These are phyloP conservation scores for Adineta ricciae DNA, from an alignment of 2,888 invertebrate genomes.

Conservation along the genomic window DNA sequence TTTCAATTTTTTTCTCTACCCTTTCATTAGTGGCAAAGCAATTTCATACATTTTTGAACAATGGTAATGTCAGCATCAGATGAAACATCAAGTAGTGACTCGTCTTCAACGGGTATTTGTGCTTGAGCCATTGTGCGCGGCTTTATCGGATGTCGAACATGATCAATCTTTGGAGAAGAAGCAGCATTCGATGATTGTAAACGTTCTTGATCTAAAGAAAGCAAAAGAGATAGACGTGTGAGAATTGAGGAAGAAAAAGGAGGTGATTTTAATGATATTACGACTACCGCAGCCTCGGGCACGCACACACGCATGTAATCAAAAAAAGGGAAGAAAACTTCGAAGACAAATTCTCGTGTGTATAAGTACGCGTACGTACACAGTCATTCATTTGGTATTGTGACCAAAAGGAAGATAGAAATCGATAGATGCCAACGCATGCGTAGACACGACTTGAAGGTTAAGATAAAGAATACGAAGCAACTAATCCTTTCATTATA, in stretches of 20 bases:
- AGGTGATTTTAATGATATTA: background rate
- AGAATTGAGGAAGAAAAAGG: background rate
- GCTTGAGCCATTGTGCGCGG: background rate
- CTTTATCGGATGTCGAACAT: background rate
- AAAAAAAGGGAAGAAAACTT: background rate
- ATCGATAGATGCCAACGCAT: background rate
- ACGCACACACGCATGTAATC: background rate
- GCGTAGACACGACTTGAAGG: background rate
- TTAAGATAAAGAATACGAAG: background rate
- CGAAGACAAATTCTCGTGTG: background rate
- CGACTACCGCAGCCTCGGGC: background rate
- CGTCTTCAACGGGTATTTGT: background rate
- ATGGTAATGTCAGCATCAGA: background rate
- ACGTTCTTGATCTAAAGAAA: background rate
- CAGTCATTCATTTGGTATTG: background rate
- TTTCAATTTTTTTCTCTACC: background rate
- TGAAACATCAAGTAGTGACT: background rate
- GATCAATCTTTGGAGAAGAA: background rate
- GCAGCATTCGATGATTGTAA: background rate
- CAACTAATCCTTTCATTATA: background rate
- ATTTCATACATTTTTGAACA: background rate
- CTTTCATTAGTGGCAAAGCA: background rate
- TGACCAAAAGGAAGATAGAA: background rate
- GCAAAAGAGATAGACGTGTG: background rate
- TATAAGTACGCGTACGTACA: background rate